These are phyloP conservation scores for Phalacrocorax aristotelis DNA, from an alignment of 2,113 vertebrate genomes.

Conservation along the genomic window DNA sequence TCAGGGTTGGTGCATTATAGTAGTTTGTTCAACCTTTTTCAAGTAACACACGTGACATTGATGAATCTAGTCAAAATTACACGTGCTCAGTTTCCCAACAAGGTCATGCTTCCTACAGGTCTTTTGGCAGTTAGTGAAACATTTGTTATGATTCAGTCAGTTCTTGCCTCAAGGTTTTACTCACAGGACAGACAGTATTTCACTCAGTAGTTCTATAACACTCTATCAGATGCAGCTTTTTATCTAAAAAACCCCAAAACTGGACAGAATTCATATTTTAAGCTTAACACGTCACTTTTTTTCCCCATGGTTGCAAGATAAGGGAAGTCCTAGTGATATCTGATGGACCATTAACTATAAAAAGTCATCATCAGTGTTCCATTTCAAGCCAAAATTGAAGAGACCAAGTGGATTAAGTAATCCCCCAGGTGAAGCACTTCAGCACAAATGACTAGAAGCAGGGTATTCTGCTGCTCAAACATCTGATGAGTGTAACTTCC, in stretches of 20 bases:
- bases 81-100: background rate
- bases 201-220: background rate
- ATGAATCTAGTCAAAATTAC: background rate
- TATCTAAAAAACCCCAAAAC: background rate
- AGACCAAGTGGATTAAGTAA: background rate
- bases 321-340: background rate
- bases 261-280: background rate
- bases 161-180: background rate
- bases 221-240: background rate
- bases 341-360: background rate
- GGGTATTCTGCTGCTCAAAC: background rate
- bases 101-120: background rate
- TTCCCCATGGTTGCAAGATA: background rate
- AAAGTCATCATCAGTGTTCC: background rate
- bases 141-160: background rate
- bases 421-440: background rate
- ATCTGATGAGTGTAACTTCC: constrained; percentile 8
- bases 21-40: background rate
- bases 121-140: background rate
- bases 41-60: background rate
- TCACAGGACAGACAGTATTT: background rate
- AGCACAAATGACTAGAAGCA: constrained; percentile 5
- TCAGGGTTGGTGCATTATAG: background rate
- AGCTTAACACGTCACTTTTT: background rate
- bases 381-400: background rate